Evolutionary conservation across 2,888 invertebrate genomes (phyloP), one percentile per base, ranked within the genome.

Genomic region (Hecatera dysodea): DNA sequence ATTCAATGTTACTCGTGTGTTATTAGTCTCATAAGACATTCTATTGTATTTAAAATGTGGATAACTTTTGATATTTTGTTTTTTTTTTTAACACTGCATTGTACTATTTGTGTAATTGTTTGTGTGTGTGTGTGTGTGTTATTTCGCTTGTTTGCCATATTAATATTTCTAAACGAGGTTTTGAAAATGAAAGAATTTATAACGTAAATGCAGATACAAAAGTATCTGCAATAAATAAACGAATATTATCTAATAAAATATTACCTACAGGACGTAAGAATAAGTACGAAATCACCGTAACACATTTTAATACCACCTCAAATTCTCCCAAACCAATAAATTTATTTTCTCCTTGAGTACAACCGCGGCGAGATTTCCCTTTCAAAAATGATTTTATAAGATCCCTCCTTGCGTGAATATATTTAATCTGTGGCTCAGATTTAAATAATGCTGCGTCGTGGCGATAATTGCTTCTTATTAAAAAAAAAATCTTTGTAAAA

Each of bases 391-490:
- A 72, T 81, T 66, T 68, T 11, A 22, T 46, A 53, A 55, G 63
- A 67, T 36, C 60, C 53, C 64, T 80, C 63, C 27, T 60, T n/a
- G 24, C 42, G n/a, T 48, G 61, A 65, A 62, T 68, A 68, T 50
- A 63, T 80, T 63, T 69, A 78, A 78, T 80, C 69, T 69, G 52
- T 33, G 69, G 62, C 29, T 56, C 55, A 36, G 56, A 22, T 55
- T 48, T 67, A 65, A 70, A 55, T 81, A 55, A 73, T 67, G 80
- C 80, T 19, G 56, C 71, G 73, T 73, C 67, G 67, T 19, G 46
- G 27, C 52, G n/a, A 73, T 82, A 73, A 81, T 81, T 80, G 72
- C 46, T 50, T 60, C 29, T 53, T 68, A 82, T 73, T 62, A 77
- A n/a, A n/a, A n/a, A n/a, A n/a, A n/a, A n/a, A 55, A 24, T 42